Base-by-base conservation (phyloP, 2,113 vertebrate species). In the Apteryx owenii region DNA sequence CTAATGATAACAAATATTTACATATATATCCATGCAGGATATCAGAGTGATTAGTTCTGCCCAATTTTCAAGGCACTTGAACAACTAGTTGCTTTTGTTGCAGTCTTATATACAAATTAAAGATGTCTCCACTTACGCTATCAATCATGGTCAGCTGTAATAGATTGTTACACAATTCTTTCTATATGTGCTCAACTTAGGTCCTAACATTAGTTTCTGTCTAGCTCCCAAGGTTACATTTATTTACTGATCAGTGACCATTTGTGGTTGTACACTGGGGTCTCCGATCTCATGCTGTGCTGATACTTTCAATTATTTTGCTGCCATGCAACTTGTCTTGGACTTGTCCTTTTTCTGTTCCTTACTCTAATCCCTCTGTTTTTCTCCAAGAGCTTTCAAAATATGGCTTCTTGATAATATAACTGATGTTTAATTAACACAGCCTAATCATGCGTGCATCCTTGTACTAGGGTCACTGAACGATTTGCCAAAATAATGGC, bases 251-350 rank as follows among this genome's bases (percentile, higher is more conserved):
- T 92, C 82, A 73, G 58, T 73, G 70, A 79, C 56, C 17, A 33
- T 17, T 72, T 93, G 62, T 79, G 84, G 70, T 96, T 78, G 84
- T 90, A 17, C 83, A 64, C 93, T 64, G 40, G 12, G 28, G 65
- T 89, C 69, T 84, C 84, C 84, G 61, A 65, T 87, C 95, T 60
- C 70, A 84, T 42, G 28, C n/a, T 85, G 26, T 40, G 81, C 26
- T 94, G 78, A 76, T 91, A 81, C 54, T 70, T 96, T 94, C 84
- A 94, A 48, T 94, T 56, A 69, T 95, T 87, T 84, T 95, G 61
- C 38, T 86, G 64, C 73, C 56, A 31, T 58, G 29, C 56, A 58
- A 31, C 28, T 31, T 87, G 17, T 79, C 3, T 2, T 87, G 65
- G 90, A 72, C 70, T 94, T 31, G 16, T 28, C 53, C 53, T 87